Evolutionary conservation across 2,113 vertebrate genomes (phyloP).

Genomic region (Hippocampus abdominalis): DNA sequence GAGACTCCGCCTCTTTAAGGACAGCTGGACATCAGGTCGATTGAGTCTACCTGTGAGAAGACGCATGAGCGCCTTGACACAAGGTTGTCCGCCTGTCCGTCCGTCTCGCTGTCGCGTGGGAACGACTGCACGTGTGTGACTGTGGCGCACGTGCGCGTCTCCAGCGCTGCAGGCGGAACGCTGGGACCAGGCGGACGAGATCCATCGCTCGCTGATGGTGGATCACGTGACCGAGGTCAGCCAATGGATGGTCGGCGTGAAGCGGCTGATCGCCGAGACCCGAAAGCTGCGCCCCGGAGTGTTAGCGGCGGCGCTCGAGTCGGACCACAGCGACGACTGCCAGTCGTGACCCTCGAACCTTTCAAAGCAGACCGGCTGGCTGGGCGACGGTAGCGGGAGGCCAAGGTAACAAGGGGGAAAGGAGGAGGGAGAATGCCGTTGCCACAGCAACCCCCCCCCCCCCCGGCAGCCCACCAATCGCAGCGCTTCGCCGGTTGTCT

Average conservation of each 20-base stretch:
- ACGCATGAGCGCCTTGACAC: slow-evolving; percentile 80
- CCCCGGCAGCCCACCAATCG: not conserved
- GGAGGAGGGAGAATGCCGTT: not conserved
- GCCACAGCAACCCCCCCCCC: not conserved
- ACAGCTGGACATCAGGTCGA: slow-evolving; percentile 80
- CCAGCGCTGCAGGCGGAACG: slow-evolving; percentile 75
- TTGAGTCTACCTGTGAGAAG: slow-evolving; percentile 82
- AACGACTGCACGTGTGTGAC: not conserved
- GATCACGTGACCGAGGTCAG: slow-evolving; percentile 92
- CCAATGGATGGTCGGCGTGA: slow-evolving; percentile 96
- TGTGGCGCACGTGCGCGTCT: not conserved
- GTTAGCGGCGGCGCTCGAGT: slow-evolving; percentile 1
- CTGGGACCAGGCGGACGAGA: slow-evolving; percentile 87
- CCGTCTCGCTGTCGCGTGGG: too few relatives aligned
- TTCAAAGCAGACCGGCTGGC: not conserved
- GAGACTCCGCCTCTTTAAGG: slow-evolving; percentile 79
- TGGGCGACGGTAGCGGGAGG: not conserved
- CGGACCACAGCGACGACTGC: not conserved
- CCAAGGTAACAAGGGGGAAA: not conserved
- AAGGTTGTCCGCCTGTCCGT: slow-evolving; percentile 66
- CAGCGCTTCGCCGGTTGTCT: not conserved
- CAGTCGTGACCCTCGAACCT: not conserved
- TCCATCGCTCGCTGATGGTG: slow-evolving; percentile 91
- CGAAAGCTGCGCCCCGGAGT: slow-evolving; percentile 67
- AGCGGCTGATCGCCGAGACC: slow-evolving; percentile 87